Percentiles rank a stretch among this genome's conserved stretches.
phyloP scores from a whole-genome alignment of 2,797 vertebrate species.

The Ptychadena robeensis region DNA sequence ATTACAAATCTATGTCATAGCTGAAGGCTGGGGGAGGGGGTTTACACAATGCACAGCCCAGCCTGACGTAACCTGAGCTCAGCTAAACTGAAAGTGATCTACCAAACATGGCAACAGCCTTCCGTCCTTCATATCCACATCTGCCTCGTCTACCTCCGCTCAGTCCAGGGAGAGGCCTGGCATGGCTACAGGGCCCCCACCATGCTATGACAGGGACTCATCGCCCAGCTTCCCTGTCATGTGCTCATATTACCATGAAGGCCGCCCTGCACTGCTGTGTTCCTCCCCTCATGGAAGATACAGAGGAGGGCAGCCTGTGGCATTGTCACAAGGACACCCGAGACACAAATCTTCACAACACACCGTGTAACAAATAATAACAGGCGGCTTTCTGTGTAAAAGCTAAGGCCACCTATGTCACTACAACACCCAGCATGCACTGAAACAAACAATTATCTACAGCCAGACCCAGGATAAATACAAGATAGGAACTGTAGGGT shows the following conservation, averaged over 20 bases:
- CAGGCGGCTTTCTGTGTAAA: no score
- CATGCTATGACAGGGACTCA: not conserved
- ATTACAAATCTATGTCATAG: conserved; percentile 1
- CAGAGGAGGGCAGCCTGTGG: not conserved
- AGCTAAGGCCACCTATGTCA: no score
- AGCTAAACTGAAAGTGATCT: conserved; percentile 43
- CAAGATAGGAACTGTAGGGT: no score
- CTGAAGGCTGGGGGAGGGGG: not conserved
- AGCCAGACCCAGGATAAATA: no score
- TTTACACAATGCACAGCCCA: not conserved
- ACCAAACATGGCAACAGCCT: not conserved
- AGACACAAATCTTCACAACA: no score
- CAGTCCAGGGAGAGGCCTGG: no score
- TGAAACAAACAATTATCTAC: no score
- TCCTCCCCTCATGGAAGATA: not conserved
- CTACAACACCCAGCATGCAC: no score
- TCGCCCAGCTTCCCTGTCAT: conserved; percentile 61
- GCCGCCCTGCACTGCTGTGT: conserved; percentile 1
- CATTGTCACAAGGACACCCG: no score
- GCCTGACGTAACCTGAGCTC: not conserved
- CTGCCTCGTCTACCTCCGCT: not conserved
- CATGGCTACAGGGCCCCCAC: no score
- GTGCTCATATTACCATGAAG: conserved; percentile 27
- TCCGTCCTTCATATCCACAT: not conserved
- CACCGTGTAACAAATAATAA: no score